Evolutionary conservation across 2,888 invertebrate genomes (phyloP).

Genomic region (Vandiemenella viatica): DNA sequence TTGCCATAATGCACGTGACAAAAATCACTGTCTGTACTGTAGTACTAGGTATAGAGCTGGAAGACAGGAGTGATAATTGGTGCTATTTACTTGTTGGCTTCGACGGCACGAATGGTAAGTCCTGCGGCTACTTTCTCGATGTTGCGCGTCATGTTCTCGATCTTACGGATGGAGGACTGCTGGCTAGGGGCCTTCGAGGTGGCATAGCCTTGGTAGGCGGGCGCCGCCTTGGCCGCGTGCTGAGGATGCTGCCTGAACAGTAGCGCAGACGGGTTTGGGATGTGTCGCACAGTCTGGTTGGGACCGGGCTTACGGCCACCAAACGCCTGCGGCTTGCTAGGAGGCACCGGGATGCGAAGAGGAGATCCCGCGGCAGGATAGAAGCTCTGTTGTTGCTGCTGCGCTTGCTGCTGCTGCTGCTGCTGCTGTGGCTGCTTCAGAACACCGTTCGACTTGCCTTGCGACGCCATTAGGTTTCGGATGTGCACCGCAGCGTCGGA

Average conservation of each 20-base stretch:
- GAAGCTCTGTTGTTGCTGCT: constrained; percentile 3
- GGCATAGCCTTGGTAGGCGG: background rate
- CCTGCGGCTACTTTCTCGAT: constrained; percentile 23
- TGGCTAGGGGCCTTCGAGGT: too few relatives aligned
- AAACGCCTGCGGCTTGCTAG: background rate
- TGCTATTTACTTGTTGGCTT: constrained; percentile 10
- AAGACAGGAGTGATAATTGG: too few relatives aligned
- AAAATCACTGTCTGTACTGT: too few relatives aligned
- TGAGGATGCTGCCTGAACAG: constrained; percentile 35
- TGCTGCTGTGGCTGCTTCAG: background rate
- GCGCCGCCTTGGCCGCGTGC: background rate
- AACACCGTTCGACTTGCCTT: constrained; percentile 3
- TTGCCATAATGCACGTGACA: too few relatives aligned
- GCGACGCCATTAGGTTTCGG: constrained; percentile 22
- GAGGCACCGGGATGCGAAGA: constrained; percentile 11
- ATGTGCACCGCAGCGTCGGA: constrained; percentile 25
- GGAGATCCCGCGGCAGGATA: background rate
- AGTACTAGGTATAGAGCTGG: too few relatives aligned
- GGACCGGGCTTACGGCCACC: constrained; percentile 24
- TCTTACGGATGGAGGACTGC: constrained; percentile 18
- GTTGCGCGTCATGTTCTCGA: constrained; percentile 21
- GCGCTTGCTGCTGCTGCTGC: too few relatives aligned
- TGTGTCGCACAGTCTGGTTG: constrained; percentile 45
- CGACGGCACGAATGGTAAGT: constrained; percentile 19
- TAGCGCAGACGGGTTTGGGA: constrained; percentile 45